Conservation (phyloP, 2,888 invertebrate species). For the Amaurobius ferox region DNA sequence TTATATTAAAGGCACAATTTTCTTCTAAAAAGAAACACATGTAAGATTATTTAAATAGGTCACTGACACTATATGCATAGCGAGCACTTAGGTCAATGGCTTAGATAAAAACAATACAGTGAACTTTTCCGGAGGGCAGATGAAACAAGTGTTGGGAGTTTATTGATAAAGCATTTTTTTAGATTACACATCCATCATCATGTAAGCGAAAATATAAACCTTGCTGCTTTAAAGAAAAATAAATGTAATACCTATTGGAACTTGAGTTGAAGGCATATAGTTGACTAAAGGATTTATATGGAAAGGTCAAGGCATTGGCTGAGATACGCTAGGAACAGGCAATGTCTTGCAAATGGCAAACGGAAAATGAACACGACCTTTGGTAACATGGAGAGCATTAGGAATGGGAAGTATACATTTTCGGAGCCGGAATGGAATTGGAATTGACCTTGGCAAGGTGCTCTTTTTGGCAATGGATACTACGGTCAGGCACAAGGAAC, state of each 20-base stretch:
- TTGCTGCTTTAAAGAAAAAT: slow-evolving; percentile 57
- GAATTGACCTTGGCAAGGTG: slow-evolving; percentile 52
- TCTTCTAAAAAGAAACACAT: too few species aligned
- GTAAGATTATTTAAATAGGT: too few species aligned
- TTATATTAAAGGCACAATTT: too few species aligned
- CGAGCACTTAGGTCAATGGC: too few species aligned
- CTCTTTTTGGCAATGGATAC: slow-evolving; percentile 67
- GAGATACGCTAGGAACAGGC: slow-evolving; percentile 57
- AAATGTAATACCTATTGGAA: slow-evolving; percentile 71
- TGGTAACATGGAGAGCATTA: slow-evolving; percentile 63
- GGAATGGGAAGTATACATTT: slow-evolving; percentile 68
- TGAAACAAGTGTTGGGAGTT: too few species aligned
- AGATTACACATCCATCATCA: slow-evolving; percentile 1
- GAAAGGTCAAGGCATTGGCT: slow-evolving; percentile 69
- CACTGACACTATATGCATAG: too few species aligned
- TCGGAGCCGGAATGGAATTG: slow-evolving; percentile 60
- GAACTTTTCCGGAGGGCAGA: too few species aligned
- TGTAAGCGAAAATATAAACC: slow-evolving; percentile 33
- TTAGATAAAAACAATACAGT: too few species aligned
- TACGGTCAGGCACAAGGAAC: slow-evolving; percentile 63
- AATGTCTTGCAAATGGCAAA: slow-evolving; percentile 64
- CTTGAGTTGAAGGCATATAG: slow-evolving; percentile 62
- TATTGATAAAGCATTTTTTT: background rate
- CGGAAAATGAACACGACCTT: slow-evolving; percentile 57
- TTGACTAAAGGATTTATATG: slow-evolving; percentile 57